phyloP scores from a whole-genome alignment of 2,113 vertebrate genomes.

The zebrafish (Danio rerio) region GRCz12tu NC_133179.1:2933001-2933500 shows the following conservation, averaged over 20 bases:
- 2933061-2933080: not conserved
- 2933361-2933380: too few relatives aligned
- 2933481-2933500: conserved; percentile 1
- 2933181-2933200: too few relatives aligned
- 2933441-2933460: conserved; percentile 32
- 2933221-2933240: too few relatives aligned
- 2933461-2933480: conserved; percentile 29
- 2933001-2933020: conserved; percentile 7
- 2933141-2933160: conserved; percentile 12
- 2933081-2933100: not conserved
- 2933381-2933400: too few relatives aligned
- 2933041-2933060: not conserved
- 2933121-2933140: not conserved
- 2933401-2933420: too few relatives aligned
- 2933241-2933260: too few relatives aligned
- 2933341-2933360: too few relatives aligned
- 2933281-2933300: too few relatives aligned
- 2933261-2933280: too few relatives aligned
- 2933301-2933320: too few relatives aligned
- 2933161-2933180: not conserved
- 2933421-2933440: not conserved
- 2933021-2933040: not conserved
- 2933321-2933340: too few relatives aligned
- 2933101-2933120: conserved; percentile 1
- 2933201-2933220: too few relatives aligned